Conservation (phyloP, 1,140 invertebrate species). For the Harlomillsia oculata region DNA sequence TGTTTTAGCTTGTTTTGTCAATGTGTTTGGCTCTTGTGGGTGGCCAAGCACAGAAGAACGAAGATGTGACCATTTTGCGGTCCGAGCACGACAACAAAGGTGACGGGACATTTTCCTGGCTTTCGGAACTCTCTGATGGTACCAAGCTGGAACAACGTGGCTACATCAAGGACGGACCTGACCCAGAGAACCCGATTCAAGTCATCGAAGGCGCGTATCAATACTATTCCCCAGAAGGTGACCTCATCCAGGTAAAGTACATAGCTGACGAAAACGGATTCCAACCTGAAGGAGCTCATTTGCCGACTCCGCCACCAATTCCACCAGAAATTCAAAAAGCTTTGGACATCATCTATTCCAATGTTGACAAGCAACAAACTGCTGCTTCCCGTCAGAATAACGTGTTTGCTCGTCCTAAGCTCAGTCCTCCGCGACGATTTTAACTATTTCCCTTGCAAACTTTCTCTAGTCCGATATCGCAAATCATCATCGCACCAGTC, state of each 20-base stretch:
- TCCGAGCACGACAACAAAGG: constrained; percentile 38
- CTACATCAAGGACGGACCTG: constrained; percentile 25
- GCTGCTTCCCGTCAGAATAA: neutral
- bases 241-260: constrained; percentile 17
- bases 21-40: neutral
- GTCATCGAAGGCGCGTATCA: constrained; percentile 24
- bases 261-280: constrained; percentile 27
- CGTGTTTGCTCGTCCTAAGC: constrained; percentile 22
- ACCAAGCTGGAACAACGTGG: constrained; percentile 15
- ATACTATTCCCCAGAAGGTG: constrained; percentile 15
- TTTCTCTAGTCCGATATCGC: no score
- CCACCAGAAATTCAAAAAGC: constrained; percentile 19
- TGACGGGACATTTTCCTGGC: constrained; percentile 37
- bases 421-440: neutral
- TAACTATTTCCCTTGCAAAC: no score
- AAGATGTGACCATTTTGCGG: constrained; percentile 7
- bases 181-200: constrained; percentile 24
- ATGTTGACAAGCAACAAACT: neutral
- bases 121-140: constrained; percentile 27
- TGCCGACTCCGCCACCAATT: constrained; percentile 4
- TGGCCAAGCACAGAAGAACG: neutral
- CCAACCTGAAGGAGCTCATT: constrained; percentile 17
- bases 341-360: constrained; percentile 10
- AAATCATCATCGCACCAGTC: no score
- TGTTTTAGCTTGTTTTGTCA: no score